A percentile compares a stretch with the other conserved stretches of the same genome.
phyloP scores from a whole-genome alignment of 1,140 invertebrate genomes.

The Trichonephila inaurata region DNA sequence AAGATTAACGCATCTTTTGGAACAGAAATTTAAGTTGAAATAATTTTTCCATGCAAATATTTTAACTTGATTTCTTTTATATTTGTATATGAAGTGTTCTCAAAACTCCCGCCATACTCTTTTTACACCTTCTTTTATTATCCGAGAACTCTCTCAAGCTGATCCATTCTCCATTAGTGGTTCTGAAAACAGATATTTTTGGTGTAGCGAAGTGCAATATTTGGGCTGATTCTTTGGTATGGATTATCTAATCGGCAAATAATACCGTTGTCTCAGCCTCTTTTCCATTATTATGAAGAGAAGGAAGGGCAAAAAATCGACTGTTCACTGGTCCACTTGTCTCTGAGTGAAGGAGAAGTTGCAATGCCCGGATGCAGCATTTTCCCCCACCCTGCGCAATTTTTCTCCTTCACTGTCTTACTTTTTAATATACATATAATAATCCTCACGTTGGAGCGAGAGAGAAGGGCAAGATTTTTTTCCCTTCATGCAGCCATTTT shows the following conservation, averaged over 20 bases:
- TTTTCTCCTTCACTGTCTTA: constrained; percentile 45
- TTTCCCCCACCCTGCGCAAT: constrained; percentile 11
- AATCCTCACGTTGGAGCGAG: constrained; percentile 54
- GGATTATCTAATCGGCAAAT: constrained; percentile 26
- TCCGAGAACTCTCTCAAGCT: background rate
- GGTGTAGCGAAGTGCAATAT: background rate
- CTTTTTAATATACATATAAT: constrained; percentile 77
- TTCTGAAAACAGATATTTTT: constrained; percentile 7
- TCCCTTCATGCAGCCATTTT: constrained; percentile 53
- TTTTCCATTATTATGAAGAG: constrained; percentile 50
- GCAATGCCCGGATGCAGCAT: background rate
- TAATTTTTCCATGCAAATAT: background rate
- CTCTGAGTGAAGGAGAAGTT: background rate
- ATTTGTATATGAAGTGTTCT: background rate
- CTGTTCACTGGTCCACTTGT: constrained; percentile 64
- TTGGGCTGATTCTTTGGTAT: background rate
- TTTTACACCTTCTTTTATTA: background rate
- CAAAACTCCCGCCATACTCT: too few species aligned
- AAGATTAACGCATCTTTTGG: background rate
- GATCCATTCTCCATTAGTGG: background rate
- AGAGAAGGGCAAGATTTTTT: constrained; percentile 18
- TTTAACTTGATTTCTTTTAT: background rate
- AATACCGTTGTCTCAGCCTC: constrained; percentile 17
- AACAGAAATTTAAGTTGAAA: background rate
- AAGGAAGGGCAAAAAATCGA: background rate